A percentile compares a stretch with the other conserved stretches of the same genome.
Conservation (phyloP, 2,113 vertebrate genomes). For the Indri indri region DNA sequence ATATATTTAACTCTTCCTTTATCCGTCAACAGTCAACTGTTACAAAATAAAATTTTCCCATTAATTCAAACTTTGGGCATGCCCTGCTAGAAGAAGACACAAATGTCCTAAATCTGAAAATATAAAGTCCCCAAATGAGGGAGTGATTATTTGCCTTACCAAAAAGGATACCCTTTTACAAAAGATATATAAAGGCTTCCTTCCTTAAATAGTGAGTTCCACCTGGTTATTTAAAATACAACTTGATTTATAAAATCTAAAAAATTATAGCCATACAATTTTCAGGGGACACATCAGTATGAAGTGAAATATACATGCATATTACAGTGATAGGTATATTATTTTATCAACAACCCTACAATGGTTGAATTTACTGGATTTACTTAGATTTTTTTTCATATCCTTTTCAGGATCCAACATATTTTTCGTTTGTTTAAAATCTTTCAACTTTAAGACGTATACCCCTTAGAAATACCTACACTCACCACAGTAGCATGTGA, state of each 20-base stretch:
- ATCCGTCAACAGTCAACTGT: conserved; percentile 20
- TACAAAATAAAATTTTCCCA: conserved; percentile 43
- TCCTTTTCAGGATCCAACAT: neutral
- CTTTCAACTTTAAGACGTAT: neutral
- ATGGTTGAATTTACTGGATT: conserved; percentile 6
- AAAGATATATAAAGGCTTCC: conserved; percentile 2
- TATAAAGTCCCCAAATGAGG: neutral
- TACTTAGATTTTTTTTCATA: neutral
- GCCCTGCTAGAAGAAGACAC: neutral
- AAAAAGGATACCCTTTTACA: neutral
- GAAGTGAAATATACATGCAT: neutral
- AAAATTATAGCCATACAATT: neutral
- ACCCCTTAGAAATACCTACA: neutral
- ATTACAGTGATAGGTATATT: neutral
- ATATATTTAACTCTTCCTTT: neutral
- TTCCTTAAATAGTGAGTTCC: conserved; percentile 9
- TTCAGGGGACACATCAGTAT: neutral
- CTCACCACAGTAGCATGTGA: neutral
- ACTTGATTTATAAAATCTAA: conserved; percentile 24
- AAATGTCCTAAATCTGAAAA: neutral
- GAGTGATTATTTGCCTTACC: neutral
- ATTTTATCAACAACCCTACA: neutral
- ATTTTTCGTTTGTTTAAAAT: conserved; percentile 31
- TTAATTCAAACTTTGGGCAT: conserved; percentile 37
- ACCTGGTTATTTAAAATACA: conserved; percentile 21